Conservation (phyloP, 2,113 vertebrate genomes). For the Dermatemys mawii region DNA sequence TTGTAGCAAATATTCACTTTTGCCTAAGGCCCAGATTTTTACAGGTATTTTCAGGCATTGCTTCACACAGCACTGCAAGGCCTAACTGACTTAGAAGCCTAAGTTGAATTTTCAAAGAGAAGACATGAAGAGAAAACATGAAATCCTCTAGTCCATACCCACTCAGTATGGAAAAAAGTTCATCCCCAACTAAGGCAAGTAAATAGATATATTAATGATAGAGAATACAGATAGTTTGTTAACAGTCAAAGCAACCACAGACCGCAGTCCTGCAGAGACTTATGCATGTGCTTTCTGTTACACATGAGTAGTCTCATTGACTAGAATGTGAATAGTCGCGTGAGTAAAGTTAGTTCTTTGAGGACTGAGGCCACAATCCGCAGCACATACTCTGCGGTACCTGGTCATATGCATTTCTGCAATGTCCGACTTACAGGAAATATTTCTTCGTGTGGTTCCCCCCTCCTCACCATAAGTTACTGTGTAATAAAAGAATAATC, state of each 20-base stretch:
- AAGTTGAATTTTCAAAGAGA: neutral
- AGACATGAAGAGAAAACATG: neutral
- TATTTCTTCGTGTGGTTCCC: neutral
- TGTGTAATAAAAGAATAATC: slow-evolving; percentile 52
- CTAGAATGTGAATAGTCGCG: neutral
- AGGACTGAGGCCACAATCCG: neutral
- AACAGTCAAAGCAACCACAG: neutral
- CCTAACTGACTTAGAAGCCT: neutral
- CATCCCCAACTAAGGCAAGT: neutral
- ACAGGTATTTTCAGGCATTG: neutral
- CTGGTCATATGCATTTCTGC: neutral
- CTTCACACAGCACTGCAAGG: neutral
- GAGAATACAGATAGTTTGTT: neutral
- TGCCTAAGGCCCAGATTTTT: neutral
- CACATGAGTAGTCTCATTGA: neutral
- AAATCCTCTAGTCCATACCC: neutral
- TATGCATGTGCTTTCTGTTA: neutral
- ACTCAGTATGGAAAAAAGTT: neutral
- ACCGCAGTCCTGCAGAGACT: neutral
- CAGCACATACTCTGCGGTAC: neutral
- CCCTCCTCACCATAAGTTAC: neutral
- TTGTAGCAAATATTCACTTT: neutral
- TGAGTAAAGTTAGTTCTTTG: neutral
- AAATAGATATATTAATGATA: neutral
- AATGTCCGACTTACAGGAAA: neutral